A percentile compares a stretch with the other conserved stretches of the same genome.
Conservation (phyloP, 2,888 invertebrate genomes). For the Agrotis clavis region DNA sequence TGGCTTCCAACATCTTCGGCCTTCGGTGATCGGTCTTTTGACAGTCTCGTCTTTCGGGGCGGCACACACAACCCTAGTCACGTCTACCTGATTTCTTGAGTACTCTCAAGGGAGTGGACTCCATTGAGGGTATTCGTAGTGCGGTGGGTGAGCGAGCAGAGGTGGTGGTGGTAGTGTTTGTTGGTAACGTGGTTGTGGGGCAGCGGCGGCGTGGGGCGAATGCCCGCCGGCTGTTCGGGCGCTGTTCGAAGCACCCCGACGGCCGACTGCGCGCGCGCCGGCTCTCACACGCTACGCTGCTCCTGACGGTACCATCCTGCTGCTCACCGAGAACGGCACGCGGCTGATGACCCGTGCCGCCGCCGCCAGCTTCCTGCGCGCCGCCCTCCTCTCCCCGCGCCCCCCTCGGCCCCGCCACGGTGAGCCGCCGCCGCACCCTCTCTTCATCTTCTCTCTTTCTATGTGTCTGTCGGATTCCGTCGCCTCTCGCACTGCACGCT, state of each 20-base stretch:
- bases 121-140: conserved; percentile 84
- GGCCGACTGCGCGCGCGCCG: conserved; percentile 85
- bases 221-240: conserved; percentile 90
- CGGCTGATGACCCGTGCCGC: conserved; percentile 90
- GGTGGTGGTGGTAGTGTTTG: conserved; percentile 82
- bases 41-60: conserved; percentile 76
- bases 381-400: conserved; percentile 90
- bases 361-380: conserved; percentile 90
- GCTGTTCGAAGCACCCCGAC: conserved; percentile 89
- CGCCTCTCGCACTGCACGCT: conserved; percentile 90
- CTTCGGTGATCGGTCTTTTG: conserved; percentile 84
- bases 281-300: conserved; percentile 92
- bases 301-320: conserved; percentile 92
- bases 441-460: conserved; percentile 83
- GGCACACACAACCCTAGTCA: conserved; percentile 83
- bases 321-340: conserved; percentile 92
- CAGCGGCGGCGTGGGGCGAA: conserved; percentile 88
- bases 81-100: conserved; percentile 80
- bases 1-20: conserved; percentile 90
- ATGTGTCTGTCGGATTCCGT: conserved; percentile 88
- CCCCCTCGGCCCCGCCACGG: conserved; percentile 89
- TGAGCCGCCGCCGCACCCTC: conserved; percentile 89
- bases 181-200: conserved; percentile 90
- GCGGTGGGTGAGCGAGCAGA: conserved; percentile 78
- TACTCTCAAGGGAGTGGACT: conserved; percentile 83